Evolutionary conservation across 2,113 vertebrate genomes (phyloP).

Genomic region (Eclectus roratus): DNA sequence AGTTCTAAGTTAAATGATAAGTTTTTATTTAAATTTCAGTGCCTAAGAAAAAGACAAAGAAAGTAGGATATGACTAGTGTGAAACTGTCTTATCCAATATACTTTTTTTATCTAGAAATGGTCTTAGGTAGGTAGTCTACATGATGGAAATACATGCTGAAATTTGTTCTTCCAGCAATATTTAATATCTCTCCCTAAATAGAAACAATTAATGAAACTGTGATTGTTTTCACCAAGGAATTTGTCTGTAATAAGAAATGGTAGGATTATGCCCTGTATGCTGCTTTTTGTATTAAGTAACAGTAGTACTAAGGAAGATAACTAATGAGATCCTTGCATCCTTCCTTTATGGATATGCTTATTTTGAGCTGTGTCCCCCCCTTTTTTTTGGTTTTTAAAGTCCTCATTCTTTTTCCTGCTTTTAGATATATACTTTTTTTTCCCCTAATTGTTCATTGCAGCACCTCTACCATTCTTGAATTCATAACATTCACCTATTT

Average conservation of each 20-base stretch:
- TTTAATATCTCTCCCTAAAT: background rate
- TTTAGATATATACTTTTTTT: background rate
- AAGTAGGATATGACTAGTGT: background rate
- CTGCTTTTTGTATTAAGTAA: background rate
- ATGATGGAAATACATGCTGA: background rate
- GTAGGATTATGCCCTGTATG: background rate
- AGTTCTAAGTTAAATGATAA: background rate
- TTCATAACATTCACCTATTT: background rate
- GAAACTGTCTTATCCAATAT: background rate
- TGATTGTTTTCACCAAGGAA: background rate
- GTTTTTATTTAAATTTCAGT: background rate
- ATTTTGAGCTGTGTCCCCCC: background rate
- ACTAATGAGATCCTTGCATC: background rate
- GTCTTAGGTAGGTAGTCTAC: background rate
- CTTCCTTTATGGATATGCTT: background rate
- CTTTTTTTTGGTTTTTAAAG: background rate
- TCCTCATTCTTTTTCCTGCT: background rate
- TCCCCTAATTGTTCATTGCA: background rate
- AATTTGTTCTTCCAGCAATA: background rate
- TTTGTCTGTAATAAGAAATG: background rate
- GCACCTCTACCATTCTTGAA: background rate
- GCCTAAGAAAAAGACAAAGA: background rate
- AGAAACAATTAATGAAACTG: background rate
- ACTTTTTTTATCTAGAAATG: background rate
- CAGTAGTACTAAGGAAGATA: background rate